A percentile compares a stretch with the other conserved stretches of the same genome.
phyloP scores from a whole-genome alignment of 2,888 invertebrate species.

The Ectropis crepuscularia region DNA sequence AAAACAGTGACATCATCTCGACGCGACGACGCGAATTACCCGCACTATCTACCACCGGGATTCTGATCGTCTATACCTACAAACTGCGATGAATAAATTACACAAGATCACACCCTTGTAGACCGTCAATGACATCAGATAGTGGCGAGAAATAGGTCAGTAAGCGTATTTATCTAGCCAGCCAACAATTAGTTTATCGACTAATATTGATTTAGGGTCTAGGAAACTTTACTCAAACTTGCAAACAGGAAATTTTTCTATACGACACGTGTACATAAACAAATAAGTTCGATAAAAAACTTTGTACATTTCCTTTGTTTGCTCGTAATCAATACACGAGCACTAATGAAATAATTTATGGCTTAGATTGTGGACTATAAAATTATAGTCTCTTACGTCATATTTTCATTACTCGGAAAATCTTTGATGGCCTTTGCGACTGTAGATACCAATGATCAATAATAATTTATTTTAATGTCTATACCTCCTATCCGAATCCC shows the following conservation, averaged over 20 bases:
- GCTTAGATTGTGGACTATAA: slow-evolving; percentile 7
- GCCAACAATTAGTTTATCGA: slow-evolving; percentile 12
- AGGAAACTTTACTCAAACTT: slow-evolving; percentile 35
- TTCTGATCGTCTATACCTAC: background rate
- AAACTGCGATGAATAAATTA: background rate
- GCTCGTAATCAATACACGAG: slow-evolving; percentile 17
- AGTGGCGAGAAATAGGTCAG: slow-evolving; percentile 39
- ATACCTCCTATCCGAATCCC: no score
- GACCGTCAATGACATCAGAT: slow-evolving; percentile 32
- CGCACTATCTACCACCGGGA: background rate
- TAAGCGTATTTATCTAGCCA: slow-evolving; percentile 18
- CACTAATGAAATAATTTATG: slow-evolving; percentile 11
- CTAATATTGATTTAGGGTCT: slow-evolving; percentile 33
- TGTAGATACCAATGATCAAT: background rate
- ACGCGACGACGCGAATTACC: no score
- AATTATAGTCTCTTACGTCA: slow-evolving; percentile 9
- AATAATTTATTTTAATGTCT: no score
- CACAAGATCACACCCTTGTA: background rate
- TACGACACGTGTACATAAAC: slow-evolving; percentile 28
- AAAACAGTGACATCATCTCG: no score
- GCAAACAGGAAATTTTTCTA: slow-evolving; percentile 39
- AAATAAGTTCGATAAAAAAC: slow-evolving; percentile 33
- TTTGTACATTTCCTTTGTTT: slow-evolving; percentile 38
- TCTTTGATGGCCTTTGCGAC: background rate
- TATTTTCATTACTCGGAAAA: slow-evolving; percentile 4